Evolutionary conservation across 2,797 vertebrate species (phyloP).

Genomic region (Hemitrygon akajei): DNA sequence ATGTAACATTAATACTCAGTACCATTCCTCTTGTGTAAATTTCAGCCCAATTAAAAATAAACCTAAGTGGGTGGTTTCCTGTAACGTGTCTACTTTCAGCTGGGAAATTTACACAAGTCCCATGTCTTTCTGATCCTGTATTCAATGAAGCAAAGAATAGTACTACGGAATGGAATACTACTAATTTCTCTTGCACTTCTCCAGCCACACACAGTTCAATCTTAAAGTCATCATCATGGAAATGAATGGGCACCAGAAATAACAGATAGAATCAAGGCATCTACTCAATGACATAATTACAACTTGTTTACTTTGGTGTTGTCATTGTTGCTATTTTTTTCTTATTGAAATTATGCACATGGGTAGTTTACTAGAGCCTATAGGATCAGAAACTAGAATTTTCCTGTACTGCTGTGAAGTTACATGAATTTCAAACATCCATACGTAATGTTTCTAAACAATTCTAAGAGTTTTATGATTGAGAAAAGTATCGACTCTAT

Average conservation of each 20-base stretch:
- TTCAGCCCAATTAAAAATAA: not conserved
- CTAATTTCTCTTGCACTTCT: not conserved
- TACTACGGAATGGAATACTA: not conserved
- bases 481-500: not conserved
- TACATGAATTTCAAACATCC: not conserved
- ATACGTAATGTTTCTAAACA: not conserved
- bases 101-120: not conserved
- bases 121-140: no score
- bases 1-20: not conserved
- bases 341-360: not conserved
- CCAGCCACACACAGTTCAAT: not conserved
- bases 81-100: not conserved
- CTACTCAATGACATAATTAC: not conserved
- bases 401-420: not conserved
- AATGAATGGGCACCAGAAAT: not conserved
- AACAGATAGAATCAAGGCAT: constrained; percentile 9
- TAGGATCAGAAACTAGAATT: not conserved
- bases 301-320: not conserved
- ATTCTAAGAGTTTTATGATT: not conserved
- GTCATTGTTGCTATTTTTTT: not conserved
- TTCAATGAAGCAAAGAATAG: not conserved
- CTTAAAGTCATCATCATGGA: not conserved
- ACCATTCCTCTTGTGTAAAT: not conserved
- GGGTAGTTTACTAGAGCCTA: not conserved
- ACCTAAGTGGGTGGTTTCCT: not conserved